Percentiles rank a stretch among this genome's conserved stretches.
phyloP scores from a whole-genome alignment of 92 coral and sea anemone species.

The Bergia sp. region DNA sequence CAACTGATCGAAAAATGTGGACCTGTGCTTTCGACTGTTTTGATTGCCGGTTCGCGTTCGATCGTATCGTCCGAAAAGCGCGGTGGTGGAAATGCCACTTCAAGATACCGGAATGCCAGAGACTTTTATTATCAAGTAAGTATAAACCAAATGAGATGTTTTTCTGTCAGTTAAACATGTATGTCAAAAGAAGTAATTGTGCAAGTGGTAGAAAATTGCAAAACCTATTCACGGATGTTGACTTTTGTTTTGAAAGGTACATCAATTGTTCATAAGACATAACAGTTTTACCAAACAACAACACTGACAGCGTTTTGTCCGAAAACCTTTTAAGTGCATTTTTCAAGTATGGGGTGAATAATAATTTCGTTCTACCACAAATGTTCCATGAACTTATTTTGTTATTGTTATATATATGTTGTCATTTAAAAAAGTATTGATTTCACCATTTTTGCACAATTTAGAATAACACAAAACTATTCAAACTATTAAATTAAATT shows the following conservation, averaged over 20 bases:
- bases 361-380: neutral
- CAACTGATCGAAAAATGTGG: constrained; percentile 85
- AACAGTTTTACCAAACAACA: neutral
- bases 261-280: neutral
- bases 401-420: neutral
- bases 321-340: constrained; percentile 5
- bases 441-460: neutral
- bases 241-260: neutral
- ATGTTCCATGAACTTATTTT: neutral
- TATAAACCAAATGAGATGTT: neutral
- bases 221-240: neutral
- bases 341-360: neutral
- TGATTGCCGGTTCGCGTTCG: constrained; percentile 91
- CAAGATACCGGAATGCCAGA: constrained; percentile 83
- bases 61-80: constrained; percentile 78
- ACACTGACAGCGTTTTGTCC: neutral
- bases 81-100: constrained; percentile 69
- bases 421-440: neutral
- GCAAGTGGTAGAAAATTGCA: constrained; percentile 16
- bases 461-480: neutral
- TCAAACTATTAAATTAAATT: neutral
- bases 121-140: constrained; percentile 92
- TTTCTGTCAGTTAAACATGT: neutral
- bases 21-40: constrained; percentile 78
- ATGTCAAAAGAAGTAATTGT: neutral